These are phyloP conservation scores for Phataginus tricuspis DNA, from an alignment of 2,797 vertebrate genomes.

Conservation along the genomic window DNA sequence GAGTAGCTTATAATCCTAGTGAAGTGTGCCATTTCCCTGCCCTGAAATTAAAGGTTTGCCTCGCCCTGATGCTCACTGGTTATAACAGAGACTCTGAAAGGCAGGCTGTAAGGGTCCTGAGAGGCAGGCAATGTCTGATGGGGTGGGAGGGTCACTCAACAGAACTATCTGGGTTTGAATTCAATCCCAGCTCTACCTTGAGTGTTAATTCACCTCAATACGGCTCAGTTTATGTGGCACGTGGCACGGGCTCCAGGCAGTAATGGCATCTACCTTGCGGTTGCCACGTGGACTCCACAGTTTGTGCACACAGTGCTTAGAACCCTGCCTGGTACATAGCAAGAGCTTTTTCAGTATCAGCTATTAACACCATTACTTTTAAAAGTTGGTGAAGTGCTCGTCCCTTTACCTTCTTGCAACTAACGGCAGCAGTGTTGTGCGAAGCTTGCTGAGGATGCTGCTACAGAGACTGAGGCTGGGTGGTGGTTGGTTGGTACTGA, in stretches of 20 bases:
- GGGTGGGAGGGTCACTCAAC: too few relatives aligned
- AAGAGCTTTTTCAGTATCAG: background rate
- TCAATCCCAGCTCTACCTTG: background rate
- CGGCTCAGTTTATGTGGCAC: fast-evolving
- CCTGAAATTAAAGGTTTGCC: background rate
- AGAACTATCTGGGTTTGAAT: background rate
- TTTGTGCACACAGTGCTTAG: background rate
- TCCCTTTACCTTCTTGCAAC: background rate
- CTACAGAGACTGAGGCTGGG: background rate
- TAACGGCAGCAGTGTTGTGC: background rate
- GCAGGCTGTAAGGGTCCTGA: background rate
- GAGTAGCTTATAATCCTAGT: background rate
- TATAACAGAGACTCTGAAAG: background rate
- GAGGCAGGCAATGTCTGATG: background rate
- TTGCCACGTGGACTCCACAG: background rate
- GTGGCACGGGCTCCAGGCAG: too few relatives aligned
- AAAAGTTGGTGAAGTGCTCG: background rate
- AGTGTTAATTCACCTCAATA: background rate
- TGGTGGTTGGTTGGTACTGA: background rate
- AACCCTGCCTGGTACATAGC: too few relatives aligned
- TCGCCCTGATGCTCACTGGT: background rate
- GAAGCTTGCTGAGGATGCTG: too few relatives aligned
- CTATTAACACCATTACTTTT: background rate
- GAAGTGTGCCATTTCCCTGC: background rate
- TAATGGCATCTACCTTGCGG: fast-evolving